These are phyloP conservation scores for Catocala sponsa DNA, from an alignment of 2,888 invertebrate species.

Conservation along the genomic window DNA sequence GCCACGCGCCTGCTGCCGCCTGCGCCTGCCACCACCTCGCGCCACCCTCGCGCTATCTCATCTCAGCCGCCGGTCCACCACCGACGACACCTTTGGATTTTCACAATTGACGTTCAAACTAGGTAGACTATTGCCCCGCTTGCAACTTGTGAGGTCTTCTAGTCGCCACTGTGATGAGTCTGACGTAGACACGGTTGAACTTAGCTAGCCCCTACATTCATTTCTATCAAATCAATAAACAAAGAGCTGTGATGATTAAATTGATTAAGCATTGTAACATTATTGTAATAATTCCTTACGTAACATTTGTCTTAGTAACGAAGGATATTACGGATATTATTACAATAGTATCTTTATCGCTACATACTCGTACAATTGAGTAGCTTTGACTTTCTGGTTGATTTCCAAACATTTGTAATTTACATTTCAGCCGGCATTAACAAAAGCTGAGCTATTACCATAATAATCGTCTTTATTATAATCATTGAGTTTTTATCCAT, in stretches of 20 bases:
- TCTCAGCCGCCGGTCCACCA: conserved; percentile 22
- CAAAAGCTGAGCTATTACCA: conserved; percentile 15
- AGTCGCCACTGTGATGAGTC: conserved; percentile 21
- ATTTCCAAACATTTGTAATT: conserved; percentile 13
- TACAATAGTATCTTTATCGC: conserved; percentile 37
- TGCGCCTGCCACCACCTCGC: conserved; percentile 42
- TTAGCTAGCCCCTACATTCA: background rate
- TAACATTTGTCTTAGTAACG: conserved; percentile 28
- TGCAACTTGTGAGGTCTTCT: conserved; percentile 19
- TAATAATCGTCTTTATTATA: conserved; percentile 18
- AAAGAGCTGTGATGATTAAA: background rate
- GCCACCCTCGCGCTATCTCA: conserved; percentile 44
- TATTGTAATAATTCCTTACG: conserved; percentile 42
- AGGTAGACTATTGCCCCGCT: conserved; percentile 18
- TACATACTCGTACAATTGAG: conserved; percentile 20
- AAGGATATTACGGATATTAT: conserved; percentile 28
- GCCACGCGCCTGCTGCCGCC: conserved; percentile 32
- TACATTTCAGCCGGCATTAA: conserved; percentile 4
- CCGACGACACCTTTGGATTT: conserved; percentile 29
- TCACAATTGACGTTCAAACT: conserved; percentile 45
- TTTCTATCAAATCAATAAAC: background rate
- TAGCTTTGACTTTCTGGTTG: conserved; percentile 15
- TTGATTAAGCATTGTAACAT: conserved; percentile 23
- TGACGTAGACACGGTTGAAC: conserved; percentile 7
- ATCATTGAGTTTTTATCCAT: conserved; percentile 34